Conservation (phyloP, 2,888 invertebrate species). For the Nycteola revayana region DNA sequence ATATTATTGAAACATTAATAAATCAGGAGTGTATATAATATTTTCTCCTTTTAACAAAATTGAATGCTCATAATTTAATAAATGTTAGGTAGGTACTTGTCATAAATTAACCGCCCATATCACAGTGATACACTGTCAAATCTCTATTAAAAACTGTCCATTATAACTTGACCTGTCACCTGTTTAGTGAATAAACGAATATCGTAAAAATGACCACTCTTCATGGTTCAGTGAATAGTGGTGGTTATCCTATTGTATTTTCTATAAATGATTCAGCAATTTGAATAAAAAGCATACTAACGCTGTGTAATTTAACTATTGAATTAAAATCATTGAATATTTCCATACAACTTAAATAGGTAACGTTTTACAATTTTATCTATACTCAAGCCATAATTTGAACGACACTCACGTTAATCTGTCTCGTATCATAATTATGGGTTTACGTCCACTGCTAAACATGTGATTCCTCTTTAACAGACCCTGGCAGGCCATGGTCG, state of each 20-base stretch:
- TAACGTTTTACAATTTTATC: too few relatives aligned
- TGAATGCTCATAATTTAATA: slow-evolving; percentile 26
- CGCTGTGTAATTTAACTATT: slow-evolving; percentile 21
- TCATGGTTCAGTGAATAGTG: slow-evolving; percentile 8
- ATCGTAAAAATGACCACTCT: neutral
- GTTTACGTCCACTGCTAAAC: too few relatives aligned
- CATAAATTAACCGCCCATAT: slow-evolving; percentile 33
- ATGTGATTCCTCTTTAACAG: too few relatives aligned
- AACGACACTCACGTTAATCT: too few relatives aligned
- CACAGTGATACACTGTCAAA: slow-evolving; percentile 9
- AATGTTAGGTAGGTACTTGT: slow-evolving; percentile 24
- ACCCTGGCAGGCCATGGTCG: too few relatives aligned
- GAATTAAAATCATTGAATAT: too few relatives aligned
- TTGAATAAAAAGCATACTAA: slow-evolving; percentile 22
- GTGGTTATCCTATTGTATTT: slow-evolving; percentile 13
- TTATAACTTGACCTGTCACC: slow-evolving; percentile 9
- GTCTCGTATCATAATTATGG: too few relatives aligned
- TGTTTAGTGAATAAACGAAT: slow-evolving; percentile 3
- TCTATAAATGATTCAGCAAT: slow-evolving; percentile 22
- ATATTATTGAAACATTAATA: too few relatives aligned
- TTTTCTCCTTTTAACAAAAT: too few relatives aligned
- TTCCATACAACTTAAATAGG: too few relatives aligned
- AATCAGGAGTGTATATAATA: too few relatives aligned
- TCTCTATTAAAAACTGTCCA: slow-evolving; percentile 12
- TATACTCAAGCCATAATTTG: too few relatives aligned